Evolutionary conservation across 2,797 vertebrate species (phyloP).

Genomic region (Dendrocincla fuliginosa): DNA sequence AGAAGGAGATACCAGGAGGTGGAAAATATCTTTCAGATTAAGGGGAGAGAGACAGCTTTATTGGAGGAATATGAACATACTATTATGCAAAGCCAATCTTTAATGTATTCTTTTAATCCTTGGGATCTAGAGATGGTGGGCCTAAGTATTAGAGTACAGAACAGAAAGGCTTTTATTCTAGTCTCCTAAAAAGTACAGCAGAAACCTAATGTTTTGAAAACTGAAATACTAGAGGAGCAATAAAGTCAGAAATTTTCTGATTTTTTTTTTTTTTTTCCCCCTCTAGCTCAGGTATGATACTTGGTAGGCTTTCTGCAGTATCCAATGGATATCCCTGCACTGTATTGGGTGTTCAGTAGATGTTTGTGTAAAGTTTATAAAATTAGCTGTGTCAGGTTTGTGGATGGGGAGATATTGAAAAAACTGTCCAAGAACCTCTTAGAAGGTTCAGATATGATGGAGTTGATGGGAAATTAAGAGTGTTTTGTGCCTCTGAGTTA

Average conservation of each 20-base stretch:
- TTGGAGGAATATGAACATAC: background rate
- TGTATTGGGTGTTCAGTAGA: background rate
- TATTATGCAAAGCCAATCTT: background rate
- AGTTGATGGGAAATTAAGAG: background rate
- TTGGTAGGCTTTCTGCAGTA: background rate
- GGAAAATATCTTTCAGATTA: background rate
- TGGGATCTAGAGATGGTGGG: background rate
- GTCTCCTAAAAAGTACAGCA: background rate
- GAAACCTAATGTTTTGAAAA: background rate
- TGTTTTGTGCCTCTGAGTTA: background rate
- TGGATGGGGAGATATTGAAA: background rate
- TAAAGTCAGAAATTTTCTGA: background rate
- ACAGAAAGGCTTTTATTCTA: background rate
- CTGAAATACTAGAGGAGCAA: background rate
- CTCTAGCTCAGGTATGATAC: background rate
- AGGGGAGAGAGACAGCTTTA: background rate
- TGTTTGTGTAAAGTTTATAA: background rate
- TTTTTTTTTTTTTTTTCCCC: background rate
- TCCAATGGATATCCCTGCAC: background rate
- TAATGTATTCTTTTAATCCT: background rate
- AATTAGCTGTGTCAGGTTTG: background rate
- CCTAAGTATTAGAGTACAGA: background rate
- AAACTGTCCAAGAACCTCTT: background rate
- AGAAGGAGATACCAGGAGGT: background rate
- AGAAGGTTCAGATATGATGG: background rate